These are phyloP conservation scores for Zophobas morio DNA, from an alignment of 1,140 invertebrate genomes.

Conservation along the genomic window DNA sequence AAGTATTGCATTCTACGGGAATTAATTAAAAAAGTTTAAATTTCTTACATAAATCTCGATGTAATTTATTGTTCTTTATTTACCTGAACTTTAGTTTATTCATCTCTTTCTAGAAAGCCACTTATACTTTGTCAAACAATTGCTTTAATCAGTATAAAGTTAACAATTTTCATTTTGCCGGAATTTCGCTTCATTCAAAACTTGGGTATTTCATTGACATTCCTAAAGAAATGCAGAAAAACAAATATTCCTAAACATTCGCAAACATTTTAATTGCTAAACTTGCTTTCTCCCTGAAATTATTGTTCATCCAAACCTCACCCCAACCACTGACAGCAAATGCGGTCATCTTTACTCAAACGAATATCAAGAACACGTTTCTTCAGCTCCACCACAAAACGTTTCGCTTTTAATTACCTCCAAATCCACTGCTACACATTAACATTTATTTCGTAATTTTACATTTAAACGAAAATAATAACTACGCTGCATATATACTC, in stretches of 20 bases:
- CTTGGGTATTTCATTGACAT: constrained; percentile 37
- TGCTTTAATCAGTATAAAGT: constrained; percentile 33
- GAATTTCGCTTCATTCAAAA: constrained; percentile 39
- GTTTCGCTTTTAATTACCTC: too few species aligned
- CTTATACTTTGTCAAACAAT: constrained; percentile 40
- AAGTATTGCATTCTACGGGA: constrained; percentile 51
- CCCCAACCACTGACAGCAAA: constrained; percentile 17
- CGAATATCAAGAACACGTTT: constrained; percentile 6
- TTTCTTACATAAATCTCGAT: constrained; percentile 55
- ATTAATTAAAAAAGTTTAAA: constrained; percentile 60
- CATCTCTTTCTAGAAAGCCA: constrained; percentile 35
- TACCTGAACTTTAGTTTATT: constrained; percentile 52
- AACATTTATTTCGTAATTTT: too few species aligned
- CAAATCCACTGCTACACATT: neutral
- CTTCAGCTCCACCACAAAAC: neutral
- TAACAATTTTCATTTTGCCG: constrained; percentile 40
- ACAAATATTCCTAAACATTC: constrained; percentile 40
- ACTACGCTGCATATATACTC: too few species aligned
- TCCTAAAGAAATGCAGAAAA: constrained; percentile 40
- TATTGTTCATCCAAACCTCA: constrained; percentile 37
- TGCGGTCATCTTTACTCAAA: constrained; percentile 31
- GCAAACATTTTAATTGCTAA: constrained; percentile 41
- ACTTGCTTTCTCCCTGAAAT: constrained; percentile 33
- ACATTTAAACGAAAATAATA: too few species aligned
- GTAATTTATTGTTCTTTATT: constrained; percentile 58